These are phyloP conservation scores for Tenthredo distinguenda DNA, from an alignment of 2,888 invertebrate genomes.

Conservation along the genomic window DNA sequence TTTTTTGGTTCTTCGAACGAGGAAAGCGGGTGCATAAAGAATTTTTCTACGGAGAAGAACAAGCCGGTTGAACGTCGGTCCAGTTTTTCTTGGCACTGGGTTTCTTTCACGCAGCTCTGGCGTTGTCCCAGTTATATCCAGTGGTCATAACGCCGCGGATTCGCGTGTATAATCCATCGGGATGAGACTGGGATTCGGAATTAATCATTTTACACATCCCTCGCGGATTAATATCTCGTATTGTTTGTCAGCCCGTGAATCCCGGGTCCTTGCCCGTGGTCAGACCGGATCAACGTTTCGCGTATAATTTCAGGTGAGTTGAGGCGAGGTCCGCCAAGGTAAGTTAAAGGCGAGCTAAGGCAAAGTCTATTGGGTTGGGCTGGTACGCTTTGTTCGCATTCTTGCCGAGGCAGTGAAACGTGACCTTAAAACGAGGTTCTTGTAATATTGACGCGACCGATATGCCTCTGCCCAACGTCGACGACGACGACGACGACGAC, in stretches of 20 bases:
- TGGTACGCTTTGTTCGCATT: conserved; percentile 38
- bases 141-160: not conserved
- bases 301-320: not conserved
- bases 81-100: conserved; percentile 30
- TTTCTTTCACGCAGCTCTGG: not conserved
- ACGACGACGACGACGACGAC: not conserved
- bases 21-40: not conserved
- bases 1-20: not conserved
- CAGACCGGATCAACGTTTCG: not conserved
- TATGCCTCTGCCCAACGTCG: not conserved
- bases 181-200: not conserved
- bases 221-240: not conserved
- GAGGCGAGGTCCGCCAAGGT: too few species aligned
- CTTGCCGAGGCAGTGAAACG: conserved; percentile 40
- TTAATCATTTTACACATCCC: conserved; percentile 15
- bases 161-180: not conserved
- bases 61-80: not conserved
- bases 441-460: conserved; percentile 28
- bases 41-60: not conserved
- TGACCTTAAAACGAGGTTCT: conserved; percentile 44
- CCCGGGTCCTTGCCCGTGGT: not conserved
- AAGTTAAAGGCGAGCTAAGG: not conserved
- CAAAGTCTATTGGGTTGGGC: not conserved
- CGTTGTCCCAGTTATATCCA: conserved; percentile 33
- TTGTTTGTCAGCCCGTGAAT: not conserved